Percentiles rank a stretch among this genome's conserved stretches.
These are phyloP conservation scores for Xylota segnis DNA, from an alignment of 2,888 invertebrate genomes.

Conservation along the genomic window DNA sequence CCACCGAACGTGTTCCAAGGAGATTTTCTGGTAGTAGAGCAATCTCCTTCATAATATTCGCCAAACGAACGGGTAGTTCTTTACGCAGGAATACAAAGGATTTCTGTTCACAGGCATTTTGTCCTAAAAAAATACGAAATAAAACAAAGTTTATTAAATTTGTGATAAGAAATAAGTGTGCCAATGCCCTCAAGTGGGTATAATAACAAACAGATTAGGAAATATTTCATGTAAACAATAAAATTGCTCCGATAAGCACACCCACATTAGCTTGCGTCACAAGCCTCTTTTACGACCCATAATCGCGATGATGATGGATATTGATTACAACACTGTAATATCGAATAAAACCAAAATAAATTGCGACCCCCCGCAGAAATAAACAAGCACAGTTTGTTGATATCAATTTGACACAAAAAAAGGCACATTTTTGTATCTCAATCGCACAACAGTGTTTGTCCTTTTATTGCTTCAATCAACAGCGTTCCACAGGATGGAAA, in stretches of 20 bases:
- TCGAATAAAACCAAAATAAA: background rate
- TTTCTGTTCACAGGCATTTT: slow-evolving; percentile 95
- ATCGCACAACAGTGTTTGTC: background rate
- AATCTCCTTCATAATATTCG: slow-evolving; percentile 99
- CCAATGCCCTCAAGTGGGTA: background rate
- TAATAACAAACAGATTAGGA: background rate
- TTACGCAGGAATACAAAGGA: slow-evolving; percentile 97
- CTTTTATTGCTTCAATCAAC: background rate
- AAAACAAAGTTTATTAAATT: background rate
- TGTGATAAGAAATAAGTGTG: background rate
- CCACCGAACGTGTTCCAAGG: slow-evolving; percentile 96
- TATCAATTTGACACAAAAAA: slow-evolving; percentile 4
- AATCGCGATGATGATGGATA: slow-evolving; percentile 1
- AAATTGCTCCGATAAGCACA: background rate
- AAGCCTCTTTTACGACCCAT: background rate
- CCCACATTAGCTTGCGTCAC: slow-evolving; percentile 15
- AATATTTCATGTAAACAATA: slow-evolving; percentile 7
- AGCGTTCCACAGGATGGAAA: background rate
- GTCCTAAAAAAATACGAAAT: slow-evolving; percentile 88
- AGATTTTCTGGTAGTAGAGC: slow-evolving; percentile 96
- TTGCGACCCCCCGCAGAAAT: background rate
- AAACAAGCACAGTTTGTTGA: slow-evolving; percentile 1
- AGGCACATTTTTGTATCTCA: background rate
- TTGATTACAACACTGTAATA: slow-evolving; percentile 10
- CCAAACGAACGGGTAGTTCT: slow-evolving; percentile 98